Conservation (phyloP, 2,797 vertebrate species). For the Bovichtus diacanthus region DNA sequence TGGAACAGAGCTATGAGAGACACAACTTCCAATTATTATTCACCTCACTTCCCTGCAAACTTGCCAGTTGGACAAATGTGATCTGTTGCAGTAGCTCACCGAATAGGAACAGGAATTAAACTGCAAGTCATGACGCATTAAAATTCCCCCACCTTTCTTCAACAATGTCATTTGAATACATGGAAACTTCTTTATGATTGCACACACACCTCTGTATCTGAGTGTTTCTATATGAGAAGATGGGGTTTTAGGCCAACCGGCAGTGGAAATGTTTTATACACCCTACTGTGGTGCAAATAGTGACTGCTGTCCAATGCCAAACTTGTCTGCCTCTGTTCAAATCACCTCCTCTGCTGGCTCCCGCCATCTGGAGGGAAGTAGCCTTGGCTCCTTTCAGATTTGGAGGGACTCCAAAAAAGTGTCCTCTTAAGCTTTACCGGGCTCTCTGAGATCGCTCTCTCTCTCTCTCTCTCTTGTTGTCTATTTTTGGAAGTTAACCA, state of each 20-base stretch:
- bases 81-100: conserved; percentile 7
- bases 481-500: conserved; percentile 23
- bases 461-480: conserved; percentile 12
- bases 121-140: not conserved
- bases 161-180: conserved; percentile 8
- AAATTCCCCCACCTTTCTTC: conserved; percentile 2
- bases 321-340: conserved; percentile 68
- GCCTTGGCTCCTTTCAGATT: conserved; percentile 33
- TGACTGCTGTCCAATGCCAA: conserved; percentile 55
- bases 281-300: conserved; percentile 54
- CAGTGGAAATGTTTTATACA: conserved; percentile 44
- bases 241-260: conserved; percentile 21
- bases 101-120: conserved; percentile 40
- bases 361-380: conserved; percentile 60
- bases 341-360: conserved; percentile 57
- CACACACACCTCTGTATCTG: conserved; percentile 10
- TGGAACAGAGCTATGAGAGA: conserved; percentile 27
- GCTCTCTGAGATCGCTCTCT: not conserved
- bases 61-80: conserved; percentile 25
- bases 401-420: conserved; percentile 47
- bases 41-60: conserved; percentile 8
- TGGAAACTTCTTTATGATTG: conserved; percentile 3
- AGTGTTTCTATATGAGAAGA: conserved; percentile 1
- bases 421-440: conserved; percentile 24
- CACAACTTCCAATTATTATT: conserved; percentile 43